phyloP scores from a whole-genome alignment of 2,888 invertebrate species.

The Coremacera marginata region DNA sequence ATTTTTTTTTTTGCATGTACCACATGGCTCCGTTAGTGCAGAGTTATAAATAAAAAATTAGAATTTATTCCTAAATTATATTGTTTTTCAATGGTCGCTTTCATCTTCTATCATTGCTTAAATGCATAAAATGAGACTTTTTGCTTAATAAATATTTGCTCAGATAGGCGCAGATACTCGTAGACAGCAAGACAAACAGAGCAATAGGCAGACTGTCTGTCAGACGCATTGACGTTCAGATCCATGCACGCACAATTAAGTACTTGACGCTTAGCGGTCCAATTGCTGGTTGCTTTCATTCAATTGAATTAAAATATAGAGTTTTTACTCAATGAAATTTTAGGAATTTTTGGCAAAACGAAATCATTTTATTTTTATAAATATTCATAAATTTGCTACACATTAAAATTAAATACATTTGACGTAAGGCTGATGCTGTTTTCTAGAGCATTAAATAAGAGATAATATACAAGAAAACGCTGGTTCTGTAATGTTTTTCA shows the following conservation, averaged over 20 bases:
- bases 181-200: background rate
- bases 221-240: background rate
- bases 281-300: constrained; percentile 39
- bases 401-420: too few species aligned
- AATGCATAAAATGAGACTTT: background rate
- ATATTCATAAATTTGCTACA: too few species aligned
- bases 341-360: background rate
- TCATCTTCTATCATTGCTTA: background rate
- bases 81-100: background rate
- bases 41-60: background rate
- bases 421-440: too few species aligned
- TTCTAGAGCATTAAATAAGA: too few species aligned
- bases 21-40: constrained; percentile 3
- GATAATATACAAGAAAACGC: too few species aligned
- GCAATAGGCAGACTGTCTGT: background rate
- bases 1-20: background rate
- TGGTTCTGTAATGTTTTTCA: too few species aligned
- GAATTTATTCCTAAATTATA: background rate
- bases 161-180: background rate
- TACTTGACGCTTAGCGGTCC: constrained; percentile 51
- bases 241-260: constrained; percentile 49
- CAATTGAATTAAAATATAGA: background rate
- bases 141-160: background rate
- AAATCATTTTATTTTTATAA: too few species aligned
- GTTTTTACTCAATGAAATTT: constrained; percentile 11